Evolutionary conservation across 2,113 vertebrate species (phyloP), one percentile per base, ranked within the genome.

Genomic region (Arizona elegans): DNA sequence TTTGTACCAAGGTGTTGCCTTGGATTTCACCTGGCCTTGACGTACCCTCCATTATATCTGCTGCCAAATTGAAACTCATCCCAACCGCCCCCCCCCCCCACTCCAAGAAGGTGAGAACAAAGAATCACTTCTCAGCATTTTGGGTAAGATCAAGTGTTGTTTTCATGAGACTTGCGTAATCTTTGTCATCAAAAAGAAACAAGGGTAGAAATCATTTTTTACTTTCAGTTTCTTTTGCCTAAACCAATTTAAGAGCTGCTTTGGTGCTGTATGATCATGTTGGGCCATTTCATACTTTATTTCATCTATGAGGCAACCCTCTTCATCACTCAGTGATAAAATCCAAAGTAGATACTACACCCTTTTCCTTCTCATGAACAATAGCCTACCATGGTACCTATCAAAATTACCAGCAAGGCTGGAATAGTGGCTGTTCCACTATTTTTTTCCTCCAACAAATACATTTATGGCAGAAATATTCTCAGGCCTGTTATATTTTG

Each of bases 71-170:
- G 8, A 81, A 81, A 81, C 33, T 43, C 17, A 43, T 43, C 75
- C 17, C n/a, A 38, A 21, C 33, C 0, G 8, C 56, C 19, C 8
- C 1, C 8, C 5, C 1, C 17, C 0, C 47, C 8, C n/a, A n/a
- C n/a, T 50, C 70, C 38, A 81, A 81, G 17, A 38, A 81, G 17
- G 21, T 38, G 33, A 52, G 9, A 43, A 24, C 19, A 90, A 12
- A 12, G 6, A 19, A n/a, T 29, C 5, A 0, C 47, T 50, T 50
- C 47, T 50, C 6, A 7, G 47, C 47, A 6, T 50, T 50, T 50
- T 50, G 47, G 47, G 6, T 50, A 50, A 50, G 47, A 50, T 50
- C 47, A 50, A 50, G 47, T 50, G 47, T 50, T 23, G 33, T 33
- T 75, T 29, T 65, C 26, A 5, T 65, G 62, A n/a, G 62, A 65